Percentiles rank a stretch among this genome's conserved stretches.
Evolutionary conservation across 2,888 invertebrate genomes (phyloP).

Genomic region (Belgica antarctica): DNA sequence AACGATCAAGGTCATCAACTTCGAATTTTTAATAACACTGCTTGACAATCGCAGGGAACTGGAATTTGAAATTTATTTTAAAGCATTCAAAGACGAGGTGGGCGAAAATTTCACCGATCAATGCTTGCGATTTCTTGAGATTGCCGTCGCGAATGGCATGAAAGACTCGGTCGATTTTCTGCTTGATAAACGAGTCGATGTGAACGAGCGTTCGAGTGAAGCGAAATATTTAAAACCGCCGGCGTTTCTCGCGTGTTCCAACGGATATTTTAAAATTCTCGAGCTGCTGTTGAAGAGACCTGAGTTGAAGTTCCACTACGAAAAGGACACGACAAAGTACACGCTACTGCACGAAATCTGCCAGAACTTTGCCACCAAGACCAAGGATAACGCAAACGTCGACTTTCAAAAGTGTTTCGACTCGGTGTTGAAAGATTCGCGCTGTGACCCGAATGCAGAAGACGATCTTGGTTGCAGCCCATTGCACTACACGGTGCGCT

Average conservation of each 20-base stretch:
- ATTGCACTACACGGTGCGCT: slow-evolving; percentile 72
- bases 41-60: slow-evolving; percentile 20
- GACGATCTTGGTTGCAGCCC: slow-evolving; percentile 67
- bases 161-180: slow-evolving; percentile 34
- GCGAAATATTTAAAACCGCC: slow-evolving; percentile 35
- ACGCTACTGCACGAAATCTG: slow-evolving; percentile 38
- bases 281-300: slow-evolving; percentile 23
- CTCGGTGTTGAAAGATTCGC: slow-evolving; percentile 59
- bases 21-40: slow-evolving; percentile 31
- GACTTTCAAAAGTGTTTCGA: slow-evolving; percentile 64
- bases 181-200: slow-evolving; percentile 30
- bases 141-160: slow-evolving; percentile 29
- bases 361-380: slow-evolving; percentile 22
- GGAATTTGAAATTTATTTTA: slow-evolving; percentile 36
- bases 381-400: slow-evolving; percentile 55
- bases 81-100: slow-evolving; percentile 32
- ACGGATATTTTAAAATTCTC: slow-evolving; percentile 38
- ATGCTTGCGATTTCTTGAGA: slow-evolving; percentile 26
- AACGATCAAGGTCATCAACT: not conserved
- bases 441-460: slow-evolving; percentile 62
- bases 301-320: slow-evolving; percentile 24
- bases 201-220: not conserved
- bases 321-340: slow-evolving; percentile 18
- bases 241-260: slow-evolving; percentile 29
- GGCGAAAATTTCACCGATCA: slow-evolving; percentile 16